phyloP scores from a whole-genome alignment of 1,140 invertebrate genomes.

The Galleria mellonella region DNA sequence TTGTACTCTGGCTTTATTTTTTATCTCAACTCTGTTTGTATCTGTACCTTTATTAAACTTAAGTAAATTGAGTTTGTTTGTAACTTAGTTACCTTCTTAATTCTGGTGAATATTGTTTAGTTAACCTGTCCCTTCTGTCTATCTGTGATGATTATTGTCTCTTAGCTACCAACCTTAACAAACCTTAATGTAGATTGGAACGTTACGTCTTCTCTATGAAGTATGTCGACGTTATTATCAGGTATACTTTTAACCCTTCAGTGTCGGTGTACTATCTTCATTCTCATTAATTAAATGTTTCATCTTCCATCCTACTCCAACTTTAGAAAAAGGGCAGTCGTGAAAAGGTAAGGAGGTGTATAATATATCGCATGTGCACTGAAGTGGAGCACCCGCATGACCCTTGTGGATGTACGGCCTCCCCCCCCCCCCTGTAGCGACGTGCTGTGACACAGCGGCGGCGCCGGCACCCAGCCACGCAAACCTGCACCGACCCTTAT shows the following conservation, averaged over 20 bases:
- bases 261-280: conserved; percentile 41
- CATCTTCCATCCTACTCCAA: conserved; percentile 70
- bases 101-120: neutral
- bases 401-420: conserved; percentile 39
- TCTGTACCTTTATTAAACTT: too few species aligned
- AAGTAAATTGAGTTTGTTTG: too few species aligned
- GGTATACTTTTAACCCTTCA: conserved; percentile 21
- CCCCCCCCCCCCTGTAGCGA: conserved; percentile 2
- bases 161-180: too few species aligned
- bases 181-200: too few species aligned
- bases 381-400: conserved; percentile 58
- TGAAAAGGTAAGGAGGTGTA: conserved; percentile 82
- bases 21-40: too few species aligned
- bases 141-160: too few species aligned
- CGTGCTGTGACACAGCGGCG: too few species aligned
- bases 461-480: too few species aligned
- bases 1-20: too few species aligned
- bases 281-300: conserved; percentile 69
- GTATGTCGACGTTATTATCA: conserved; percentile 1
- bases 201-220: too few species aligned
- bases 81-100: too few species aligned
- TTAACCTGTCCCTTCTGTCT: neutral
- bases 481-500: conserved; percentile 5
- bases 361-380: conserved; percentile 55
- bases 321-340: conserved; percentile 87